Evolutionary conservation across 2,888 invertebrate genomes (phyloP), one percentile per base, ranked within the genome.

Genomic region (Clunio marinus): DNA sequence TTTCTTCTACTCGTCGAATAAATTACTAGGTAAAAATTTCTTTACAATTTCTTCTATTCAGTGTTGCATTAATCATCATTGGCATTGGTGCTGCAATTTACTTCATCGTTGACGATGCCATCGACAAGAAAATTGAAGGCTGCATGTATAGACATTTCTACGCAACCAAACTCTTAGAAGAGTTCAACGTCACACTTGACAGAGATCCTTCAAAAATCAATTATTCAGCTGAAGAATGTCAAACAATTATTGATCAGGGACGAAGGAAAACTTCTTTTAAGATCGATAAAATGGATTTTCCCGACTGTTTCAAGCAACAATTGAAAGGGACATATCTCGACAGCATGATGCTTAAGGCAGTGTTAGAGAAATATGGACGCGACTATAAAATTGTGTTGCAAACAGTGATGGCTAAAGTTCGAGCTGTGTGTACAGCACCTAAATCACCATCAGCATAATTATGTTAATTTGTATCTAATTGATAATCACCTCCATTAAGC

Each of bases 101-200:
- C 8, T 20, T 60, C 20, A 60, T 35, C 7, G n/a, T 60, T 13
- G 13, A 24, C 10, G 27, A 37, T 13, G 37, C 27, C 7, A 20
- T 32, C 8, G 60, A 32, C 15, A 32, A 15, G 10, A 24, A 60
- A 10, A n/a, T 24, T 8, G 60, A 60, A 35, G 17, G 27, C 7
- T 60, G 60, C 27, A 22, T 60, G 35, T 27, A 17, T 15, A 32
- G 20, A 35, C 27, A 45, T 13, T 37, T 63, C 10, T 27, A 63
- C 25, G 15, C 37, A 10, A 32, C 8, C 32, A 32, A 32, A 8
- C 2, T 27, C 1, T 20, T 63, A 27, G n/a, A 46, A 13, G 2
- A n/a, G 15, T 41, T n/a, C 41, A 35, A 63, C 22, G 28, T 63
- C 13, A 27, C 17, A 5, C 7, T 62, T 2, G 62, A 62, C 8